phyloP scores from a whole-genome alignment of 2,113 vertebrate species.

The Sinosuthora webbiana region DNA sequence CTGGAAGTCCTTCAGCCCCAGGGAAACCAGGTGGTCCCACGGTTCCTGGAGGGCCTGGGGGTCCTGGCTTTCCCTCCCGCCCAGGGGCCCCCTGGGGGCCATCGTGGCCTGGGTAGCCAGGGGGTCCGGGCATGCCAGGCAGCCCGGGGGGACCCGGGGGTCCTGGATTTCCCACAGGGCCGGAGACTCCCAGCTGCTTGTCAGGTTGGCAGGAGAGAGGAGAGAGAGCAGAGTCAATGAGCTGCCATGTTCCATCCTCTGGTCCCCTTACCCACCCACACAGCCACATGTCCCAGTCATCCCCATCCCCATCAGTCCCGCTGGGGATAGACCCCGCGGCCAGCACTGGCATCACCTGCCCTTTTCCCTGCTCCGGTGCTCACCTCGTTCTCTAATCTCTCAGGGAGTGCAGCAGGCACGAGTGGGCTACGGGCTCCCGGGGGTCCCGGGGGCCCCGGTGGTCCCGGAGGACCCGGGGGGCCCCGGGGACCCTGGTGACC shows the following conservation, averaged over 20 bases:
- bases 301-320: neutral
- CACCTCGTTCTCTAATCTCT: neutral
- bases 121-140: neutral
- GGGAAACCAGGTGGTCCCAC: conserved; percentile 42
- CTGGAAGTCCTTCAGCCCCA: conserved; percentile 18
- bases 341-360: accelerated
- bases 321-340: accelerated
- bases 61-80: conserved; percentile 45
- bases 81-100: conserved; percentile 38
- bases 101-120: conserved; percentile 40
- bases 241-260: accelerated
- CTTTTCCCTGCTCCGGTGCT: accelerated
- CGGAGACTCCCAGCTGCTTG: neutral
- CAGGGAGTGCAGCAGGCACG: accelerated
- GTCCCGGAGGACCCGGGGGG: neutral
- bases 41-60: conserved; percentile 10
- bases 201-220: neutral
- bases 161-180: neutral
- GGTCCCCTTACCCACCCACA: neutral
- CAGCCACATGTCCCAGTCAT: accelerated
- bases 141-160: conserved; percentile 8
- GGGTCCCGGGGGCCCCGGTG: neutral
- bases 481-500: conserved; percentile 44
- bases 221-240: neutral
- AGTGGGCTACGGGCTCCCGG: neutral